These are phyloP conservation scores for Eulemur mongoz DNA, from an alignment of 2,797 vertebrate genomes.

Conservation along the genomic window DNA sequence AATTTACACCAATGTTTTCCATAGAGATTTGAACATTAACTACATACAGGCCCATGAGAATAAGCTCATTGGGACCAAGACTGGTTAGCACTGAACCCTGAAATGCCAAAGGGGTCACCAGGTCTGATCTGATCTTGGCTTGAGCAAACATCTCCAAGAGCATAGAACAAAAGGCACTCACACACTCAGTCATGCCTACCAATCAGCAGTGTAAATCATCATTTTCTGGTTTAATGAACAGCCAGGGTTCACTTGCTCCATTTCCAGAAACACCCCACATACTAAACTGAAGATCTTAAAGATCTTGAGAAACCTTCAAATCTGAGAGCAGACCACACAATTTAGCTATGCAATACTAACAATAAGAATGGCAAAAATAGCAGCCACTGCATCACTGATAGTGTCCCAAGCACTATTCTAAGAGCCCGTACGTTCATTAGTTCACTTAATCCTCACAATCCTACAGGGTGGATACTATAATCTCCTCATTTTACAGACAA, in stretches of 20 bases:
- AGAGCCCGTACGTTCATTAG: not conserved
- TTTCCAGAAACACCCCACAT: constrained; percentile 3
- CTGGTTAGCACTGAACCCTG: not conserved
- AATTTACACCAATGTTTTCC: not conserved
- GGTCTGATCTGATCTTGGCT: not conserved
- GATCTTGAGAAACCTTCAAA: not conserved
- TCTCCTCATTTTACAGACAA: not conserved
- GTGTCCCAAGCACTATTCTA: fast-evolving
- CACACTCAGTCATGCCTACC: not conserved
- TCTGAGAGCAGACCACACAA: not conserved
- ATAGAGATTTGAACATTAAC: not conserved
- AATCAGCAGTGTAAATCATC: not conserved
- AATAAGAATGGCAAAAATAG: fast-evolving
- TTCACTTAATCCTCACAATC: not conserved
- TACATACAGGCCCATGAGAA: not conserved
- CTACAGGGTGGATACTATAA: too few relatives aligned
- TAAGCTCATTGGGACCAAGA: not conserved
- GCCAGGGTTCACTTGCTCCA: not conserved
- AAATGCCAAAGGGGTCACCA: not conserved
- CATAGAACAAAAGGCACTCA: not conserved
- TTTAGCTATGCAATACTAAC: not conserved
- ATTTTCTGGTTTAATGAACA: constrained; percentile 39
- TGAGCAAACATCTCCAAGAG: not conserved
- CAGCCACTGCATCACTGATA: fast-evolving
- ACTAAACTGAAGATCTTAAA: not conserved